Evolutionary conservation across 2,797 vertebrate genomes (phyloP).

Genomic region (Dryobates pubescens): DNA sequence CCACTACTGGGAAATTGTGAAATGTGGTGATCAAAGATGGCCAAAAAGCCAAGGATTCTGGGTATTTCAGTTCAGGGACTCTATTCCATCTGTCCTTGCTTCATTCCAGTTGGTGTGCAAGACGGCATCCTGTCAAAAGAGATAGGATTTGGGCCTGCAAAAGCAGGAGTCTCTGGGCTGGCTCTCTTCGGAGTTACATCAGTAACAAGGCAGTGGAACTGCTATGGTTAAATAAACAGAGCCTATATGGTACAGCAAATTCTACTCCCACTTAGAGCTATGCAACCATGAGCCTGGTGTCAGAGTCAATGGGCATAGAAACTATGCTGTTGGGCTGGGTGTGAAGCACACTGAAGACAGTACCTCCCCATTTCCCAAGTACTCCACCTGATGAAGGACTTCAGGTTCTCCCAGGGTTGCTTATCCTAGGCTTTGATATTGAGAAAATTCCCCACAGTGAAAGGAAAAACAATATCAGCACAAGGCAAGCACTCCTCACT

Average conservation of each 20-base stretch:
- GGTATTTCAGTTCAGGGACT: slow-evolving; percentile 8
- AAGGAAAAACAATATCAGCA: slow-evolving; percentile 35
- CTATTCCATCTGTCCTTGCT: slow-evolving; percentile 27
- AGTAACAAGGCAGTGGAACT: neutral
- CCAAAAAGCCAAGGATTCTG: neutral
- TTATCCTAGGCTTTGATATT: slow-evolving; percentile 1
- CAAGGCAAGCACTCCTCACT: slow-evolving; percentile 16
- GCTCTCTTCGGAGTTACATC: neutral
- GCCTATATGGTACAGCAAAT: neutral
- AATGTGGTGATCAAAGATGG: neutral
- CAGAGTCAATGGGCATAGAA: neutral
- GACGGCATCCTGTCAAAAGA: neutral
- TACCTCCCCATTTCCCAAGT: accelerated
- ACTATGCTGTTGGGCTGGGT: neutral
- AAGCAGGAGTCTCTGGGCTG: neutral
- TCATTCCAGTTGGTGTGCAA: neutral
- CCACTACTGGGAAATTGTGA: neutral
- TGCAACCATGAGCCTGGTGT: neutral
- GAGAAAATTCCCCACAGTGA: slow-evolving; percentile 37
- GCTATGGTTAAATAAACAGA: neutral
- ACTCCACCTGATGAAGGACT: neutral
- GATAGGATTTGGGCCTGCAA: neutral
- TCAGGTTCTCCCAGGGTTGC: neutral
- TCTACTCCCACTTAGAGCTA: neutral
- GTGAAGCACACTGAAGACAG: neutral